Evolutionary conservation across 2,888 invertebrate species (phyloP).

Genomic region (Amphipyra berbera): DNA sequence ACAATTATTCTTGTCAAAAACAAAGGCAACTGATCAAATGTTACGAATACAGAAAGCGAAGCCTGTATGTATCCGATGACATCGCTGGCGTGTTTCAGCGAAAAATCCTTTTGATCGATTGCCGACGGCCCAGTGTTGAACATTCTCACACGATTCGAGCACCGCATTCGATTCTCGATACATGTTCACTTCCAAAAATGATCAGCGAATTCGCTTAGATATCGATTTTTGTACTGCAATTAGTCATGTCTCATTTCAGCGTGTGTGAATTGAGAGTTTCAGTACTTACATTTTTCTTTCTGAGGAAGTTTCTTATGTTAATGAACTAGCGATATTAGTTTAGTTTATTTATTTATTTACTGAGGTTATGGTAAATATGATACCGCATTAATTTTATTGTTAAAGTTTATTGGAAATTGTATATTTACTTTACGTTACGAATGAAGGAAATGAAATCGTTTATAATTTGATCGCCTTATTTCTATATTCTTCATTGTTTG

Average conservation of each 20-base stretch:
- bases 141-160: constrained; percentile 85
- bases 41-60: constrained; percentile 68
- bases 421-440: constrained; percentile 17
- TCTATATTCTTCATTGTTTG: constrained; percentile 30
- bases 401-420: constrained; percentile 6
- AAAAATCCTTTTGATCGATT: constrained; percentile 80
- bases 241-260: constrained; percentile 49
- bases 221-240: constrained; percentile 54
- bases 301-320: constrained; percentile 26
- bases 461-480: constrained; percentile 29
- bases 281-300: constrained; percentile 21
- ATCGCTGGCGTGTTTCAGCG: constrained; percentile 78
- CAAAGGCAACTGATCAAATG: constrained; percentile 56
- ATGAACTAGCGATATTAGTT: constrained; percentile 3
- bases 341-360: constrained; percentile 25
- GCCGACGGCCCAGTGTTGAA: constrained; percentile 83
- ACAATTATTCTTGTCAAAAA: constrained; percentile 64
- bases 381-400: constrained; percentile 21
- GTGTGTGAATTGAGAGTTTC: constrained; percentile 19
- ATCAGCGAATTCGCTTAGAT: constrained; percentile 61
- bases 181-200: constrained; percentile 79
- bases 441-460: constrained; percentile 39
- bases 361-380: constrained; percentile 12
- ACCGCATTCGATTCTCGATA: constrained; percentile 62
- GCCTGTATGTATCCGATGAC: constrained; percentile 77